Percentiles rank a stretch among this genome's conserved stretches.
Evolutionary conservation across 2,888 invertebrate genomes (phyloP).

Genomic region (Meta bourneti): DNA sequence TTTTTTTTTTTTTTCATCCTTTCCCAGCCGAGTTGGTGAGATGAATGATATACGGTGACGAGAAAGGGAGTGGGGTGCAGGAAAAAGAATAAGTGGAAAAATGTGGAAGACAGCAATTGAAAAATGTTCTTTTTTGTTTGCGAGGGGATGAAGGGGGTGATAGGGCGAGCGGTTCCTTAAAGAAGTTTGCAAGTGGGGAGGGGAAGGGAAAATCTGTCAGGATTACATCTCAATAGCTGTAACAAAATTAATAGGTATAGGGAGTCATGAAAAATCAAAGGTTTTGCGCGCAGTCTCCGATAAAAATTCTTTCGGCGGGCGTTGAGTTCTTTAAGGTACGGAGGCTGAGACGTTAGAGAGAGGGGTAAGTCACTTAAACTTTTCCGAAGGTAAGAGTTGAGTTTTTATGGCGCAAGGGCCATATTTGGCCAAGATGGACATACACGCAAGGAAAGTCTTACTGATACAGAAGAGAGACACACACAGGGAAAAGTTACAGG

Average conservation of each 20-base stretch:
- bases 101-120: slow-evolving; percentile 58
- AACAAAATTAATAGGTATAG: slow-evolving; percentile 72
- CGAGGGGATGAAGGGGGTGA: slow-evolving; percentile 3
- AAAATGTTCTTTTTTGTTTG: slow-evolving; percentile 57
- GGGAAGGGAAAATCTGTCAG: slow-evolving; percentile 14
- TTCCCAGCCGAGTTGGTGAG: slow-evolving; percentile 26
- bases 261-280: slow-evolving; percentile 50
- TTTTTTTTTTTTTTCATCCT: not conserved
- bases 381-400: too few species aligned
- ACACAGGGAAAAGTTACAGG: too few species aligned
- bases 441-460: too few species aligned
- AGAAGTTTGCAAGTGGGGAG: slow-evolving; percentile 2
- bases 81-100: slow-evolving; percentile 9
- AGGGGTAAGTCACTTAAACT: too few species aligned
- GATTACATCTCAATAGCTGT: slow-evolving; percentile 65
- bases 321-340: too few species aligned
- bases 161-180: not conserved
- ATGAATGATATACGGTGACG: slow-evolving; percentile 47
- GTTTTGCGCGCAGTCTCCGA: slow-evolving; percentile 7
- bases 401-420: too few species aligned
- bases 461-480: too few species aligned
- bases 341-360: too few species aligned
- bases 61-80: not conserved
- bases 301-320: not conserved
- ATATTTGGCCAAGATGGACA: too few species aligned